Evolutionary conservation across 2,113 vertebrate species (phyloP).

Genomic region (Dunckerocampus dactyliophorus): DNA sequence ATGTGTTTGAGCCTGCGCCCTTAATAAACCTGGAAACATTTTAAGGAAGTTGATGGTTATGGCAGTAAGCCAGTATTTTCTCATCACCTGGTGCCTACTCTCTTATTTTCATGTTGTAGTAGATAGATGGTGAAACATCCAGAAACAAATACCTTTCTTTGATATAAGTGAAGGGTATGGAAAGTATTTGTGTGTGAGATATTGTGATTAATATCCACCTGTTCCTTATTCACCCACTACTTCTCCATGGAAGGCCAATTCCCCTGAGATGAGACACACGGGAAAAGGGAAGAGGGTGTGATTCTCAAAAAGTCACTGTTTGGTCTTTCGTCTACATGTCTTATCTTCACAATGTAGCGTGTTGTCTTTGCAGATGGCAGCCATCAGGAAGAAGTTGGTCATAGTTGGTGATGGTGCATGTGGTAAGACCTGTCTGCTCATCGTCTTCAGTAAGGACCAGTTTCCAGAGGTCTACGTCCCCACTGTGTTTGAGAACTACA

Average conservation of each 20-base stretch:
- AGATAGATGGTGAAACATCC: too few species aligned
- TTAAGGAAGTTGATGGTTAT: too few species aligned
- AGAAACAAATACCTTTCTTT: too few species aligned
- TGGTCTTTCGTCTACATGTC: neutral
- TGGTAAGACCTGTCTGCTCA: constrained; percentile 94
- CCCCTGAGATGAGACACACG: constrained; percentile 32
- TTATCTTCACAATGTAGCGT: neutral
- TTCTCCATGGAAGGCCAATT: constrained; percentile 5
- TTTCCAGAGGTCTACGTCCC: constrained; percentile 97
- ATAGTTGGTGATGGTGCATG: constrained; percentile 97
- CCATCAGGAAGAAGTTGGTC: constrained; percentile 97
- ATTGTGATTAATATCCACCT: neutral
- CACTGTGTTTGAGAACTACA: constrained; percentile 98
- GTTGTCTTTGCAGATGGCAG: constrained; percentile 79
- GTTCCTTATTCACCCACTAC: constrained; percentile 7
- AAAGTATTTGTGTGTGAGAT: constrained; percentile 10
- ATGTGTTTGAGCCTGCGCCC: too few species aligned
- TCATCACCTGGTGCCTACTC: too few species aligned
- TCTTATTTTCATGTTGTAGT: too few species aligned
- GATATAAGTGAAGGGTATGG: neutral
- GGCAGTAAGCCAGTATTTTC: too few species aligned
- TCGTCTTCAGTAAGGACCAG: constrained; percentile 98
- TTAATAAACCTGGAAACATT: too few species aligned
- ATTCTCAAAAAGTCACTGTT: constrained; percentile 33
- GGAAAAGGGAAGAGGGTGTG: constrained; percentile 53